phyloP scores from a whole-genome alignment of 2,797 vertebrate species.

The Periophthalmus magnuspinnatus region DNA sequence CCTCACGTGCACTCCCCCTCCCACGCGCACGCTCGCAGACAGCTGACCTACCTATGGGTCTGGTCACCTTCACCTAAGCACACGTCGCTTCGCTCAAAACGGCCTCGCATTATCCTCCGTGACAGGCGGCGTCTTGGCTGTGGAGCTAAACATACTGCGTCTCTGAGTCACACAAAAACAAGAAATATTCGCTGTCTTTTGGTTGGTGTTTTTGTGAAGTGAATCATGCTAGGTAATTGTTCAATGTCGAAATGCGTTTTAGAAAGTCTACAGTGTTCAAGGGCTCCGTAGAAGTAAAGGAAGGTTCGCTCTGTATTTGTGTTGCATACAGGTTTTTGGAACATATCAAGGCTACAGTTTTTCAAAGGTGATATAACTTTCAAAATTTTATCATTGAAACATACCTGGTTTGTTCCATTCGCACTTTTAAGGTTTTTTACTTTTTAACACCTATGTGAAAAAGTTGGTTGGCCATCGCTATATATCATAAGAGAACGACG shows the following conservation, averaged over 20 bases:
- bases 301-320: too few species aligned
- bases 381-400: neutral
- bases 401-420: neutral
- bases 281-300: too few species aligned
- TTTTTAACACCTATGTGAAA: too few species aligned
- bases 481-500: too few species aligned
- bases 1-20: neutral
- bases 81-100: neutral
- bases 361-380: too few species aligned
- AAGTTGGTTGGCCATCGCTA: too few species aligned
- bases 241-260: neutral
- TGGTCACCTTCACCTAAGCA: neutral
- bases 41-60: neutral
- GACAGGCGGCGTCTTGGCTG: neutral
- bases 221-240: neutral
- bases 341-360: too few species aligned
- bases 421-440: neutral
- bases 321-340: too few species aligned
- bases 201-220: neutral
- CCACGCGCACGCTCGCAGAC: neutral
- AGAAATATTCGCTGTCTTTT: neutral
- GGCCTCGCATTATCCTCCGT: neutral
- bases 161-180: slow-evolving; percentile 6
- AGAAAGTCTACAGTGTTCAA: neutral
- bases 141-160: neutral